Evolutionary conservation across 2,888 invertebrate genomes (phyloP).

Genomic region (Oeneis ivallda): DNA sequence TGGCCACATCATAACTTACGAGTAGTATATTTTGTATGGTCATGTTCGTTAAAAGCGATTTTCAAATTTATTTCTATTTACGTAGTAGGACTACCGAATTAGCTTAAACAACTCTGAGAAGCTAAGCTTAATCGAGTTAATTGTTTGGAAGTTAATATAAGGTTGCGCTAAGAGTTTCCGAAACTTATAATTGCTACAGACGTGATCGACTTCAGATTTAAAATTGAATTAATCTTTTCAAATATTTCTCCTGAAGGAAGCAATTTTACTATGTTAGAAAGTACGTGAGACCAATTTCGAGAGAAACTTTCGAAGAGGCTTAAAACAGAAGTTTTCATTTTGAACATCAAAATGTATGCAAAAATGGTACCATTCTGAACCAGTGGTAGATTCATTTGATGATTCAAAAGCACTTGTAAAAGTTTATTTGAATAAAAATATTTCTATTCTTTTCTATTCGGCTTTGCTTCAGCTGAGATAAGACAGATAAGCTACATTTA

Average conservation of each 20-base stretch:
- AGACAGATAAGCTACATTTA: too few relatives aligned
- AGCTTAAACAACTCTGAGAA: conserved; percentile 20
- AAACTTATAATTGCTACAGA: conserved; percentile 27
- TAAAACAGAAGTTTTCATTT: too few relatives aligned
- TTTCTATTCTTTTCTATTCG: too few relatives aligned
- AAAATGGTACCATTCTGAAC: too few relatives aligned
- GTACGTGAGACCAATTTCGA: not conserved
- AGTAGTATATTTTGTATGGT: too few relatives aligned
- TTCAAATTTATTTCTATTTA: not conserved
- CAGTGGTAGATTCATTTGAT: too few relatives aligned
- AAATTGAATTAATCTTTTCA: conserved; percentile 15
- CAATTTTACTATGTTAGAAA: not conserved
- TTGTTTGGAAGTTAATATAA: conserved; percentile 26
- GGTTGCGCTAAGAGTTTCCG: conserved; percentile 26
- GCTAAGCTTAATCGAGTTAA: conserved; percentile 24
- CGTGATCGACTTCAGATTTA: conserved; percentile 13
- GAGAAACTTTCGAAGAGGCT: too few relatives aligned
- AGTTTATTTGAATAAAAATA: too few relatives aligned
- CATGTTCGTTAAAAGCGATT: not conserved
- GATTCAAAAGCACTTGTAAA: too few relatives aligned
- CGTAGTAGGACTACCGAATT: conserved; percentile 16
- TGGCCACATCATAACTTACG: too few relatives aligned
- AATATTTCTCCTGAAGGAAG: not conserved
- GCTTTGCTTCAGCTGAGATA: too few relatives aligned
- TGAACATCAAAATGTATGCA: too few relatives aligned